phyloP scores from a whole-genome alignment of 1,140 invertebrate genomes.

The Euschistus heros region DNA sequence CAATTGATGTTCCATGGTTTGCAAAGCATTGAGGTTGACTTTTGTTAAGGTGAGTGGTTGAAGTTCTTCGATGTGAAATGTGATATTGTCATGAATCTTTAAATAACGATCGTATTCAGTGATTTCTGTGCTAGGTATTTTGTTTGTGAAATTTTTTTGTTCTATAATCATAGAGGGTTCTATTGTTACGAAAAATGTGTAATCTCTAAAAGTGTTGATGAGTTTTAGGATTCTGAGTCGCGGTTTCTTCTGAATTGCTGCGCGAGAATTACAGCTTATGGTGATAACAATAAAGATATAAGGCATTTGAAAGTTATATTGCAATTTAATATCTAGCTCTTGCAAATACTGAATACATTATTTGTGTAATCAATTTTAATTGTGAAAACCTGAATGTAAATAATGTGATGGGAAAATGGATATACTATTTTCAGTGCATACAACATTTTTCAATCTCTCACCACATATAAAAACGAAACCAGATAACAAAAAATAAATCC shows the following conservation, averaged over 20 bases:
- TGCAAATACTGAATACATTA: no score
- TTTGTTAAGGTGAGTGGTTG: neutral
- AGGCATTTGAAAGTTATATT: no score
- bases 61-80: neutral
- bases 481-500: no score
- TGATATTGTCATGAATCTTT: neutral
- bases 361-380: no score
- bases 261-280: neutral
- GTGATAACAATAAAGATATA: no score
- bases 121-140: neutral
- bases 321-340: no score
- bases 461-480: no score
- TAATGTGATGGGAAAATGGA: no score
- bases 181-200: neutral
- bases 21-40: neutral
- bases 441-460: no score
- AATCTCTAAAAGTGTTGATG: neutral
- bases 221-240: neutral
- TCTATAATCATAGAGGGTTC: neutral
- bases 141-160: neutral
- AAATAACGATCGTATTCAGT: neutral
- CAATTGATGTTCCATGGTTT: neutral
- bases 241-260: neutral
- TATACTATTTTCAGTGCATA: no score
- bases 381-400: no score